Evolutionary conservation across 2,113 vertebrate genomes (phyloP).

Genomic region (Syngnathus floridae): DNA sequence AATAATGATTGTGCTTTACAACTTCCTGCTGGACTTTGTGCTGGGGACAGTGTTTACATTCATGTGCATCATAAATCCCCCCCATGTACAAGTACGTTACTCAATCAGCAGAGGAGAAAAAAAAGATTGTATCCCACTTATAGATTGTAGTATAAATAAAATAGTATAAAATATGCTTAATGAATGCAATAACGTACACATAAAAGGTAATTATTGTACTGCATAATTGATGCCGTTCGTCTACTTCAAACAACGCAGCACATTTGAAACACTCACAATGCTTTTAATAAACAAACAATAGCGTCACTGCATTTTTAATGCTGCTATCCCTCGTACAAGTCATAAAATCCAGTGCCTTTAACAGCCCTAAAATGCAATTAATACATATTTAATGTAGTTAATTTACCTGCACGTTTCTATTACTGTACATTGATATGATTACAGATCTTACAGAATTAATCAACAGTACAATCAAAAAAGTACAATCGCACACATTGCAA

Average conservation of each 20-base stretch:
- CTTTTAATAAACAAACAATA: background rate
- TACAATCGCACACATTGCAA: background rate
- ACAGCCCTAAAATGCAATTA: background rate
- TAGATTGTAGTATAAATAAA: too few species aligned
- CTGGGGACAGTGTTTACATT: slow-evolving; percentile 7
- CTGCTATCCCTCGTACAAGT: background rate
- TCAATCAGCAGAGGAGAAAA: too few species aligned
- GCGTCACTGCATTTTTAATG: background rate
- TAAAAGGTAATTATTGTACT: background rate
- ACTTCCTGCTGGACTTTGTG: slow-evolving; percentile 48
- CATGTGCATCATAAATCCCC: background rate
- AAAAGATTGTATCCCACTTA: too few species aligned
- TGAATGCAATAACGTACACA: too few species aligned
- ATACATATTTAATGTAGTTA: background rate
- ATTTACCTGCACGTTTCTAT: background rate
- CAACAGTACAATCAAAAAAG: background rate
- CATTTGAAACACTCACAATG: background rate
- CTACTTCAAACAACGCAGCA: background rate
- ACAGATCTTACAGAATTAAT: background rate
- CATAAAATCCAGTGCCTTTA: background rate
- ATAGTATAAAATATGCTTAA: background rate
- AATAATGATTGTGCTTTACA: slow-evolving; percentile 18
- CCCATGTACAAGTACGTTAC: background rate
- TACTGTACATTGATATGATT: background rate
- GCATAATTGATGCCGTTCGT: background rate